Percentiles rank a stretch among this genome's conserved stretches.
Evolutionary conservation across 2,113 vertebrate genomes (phyloP).

Genomic region (Podilymbus podiceps): DNA sequence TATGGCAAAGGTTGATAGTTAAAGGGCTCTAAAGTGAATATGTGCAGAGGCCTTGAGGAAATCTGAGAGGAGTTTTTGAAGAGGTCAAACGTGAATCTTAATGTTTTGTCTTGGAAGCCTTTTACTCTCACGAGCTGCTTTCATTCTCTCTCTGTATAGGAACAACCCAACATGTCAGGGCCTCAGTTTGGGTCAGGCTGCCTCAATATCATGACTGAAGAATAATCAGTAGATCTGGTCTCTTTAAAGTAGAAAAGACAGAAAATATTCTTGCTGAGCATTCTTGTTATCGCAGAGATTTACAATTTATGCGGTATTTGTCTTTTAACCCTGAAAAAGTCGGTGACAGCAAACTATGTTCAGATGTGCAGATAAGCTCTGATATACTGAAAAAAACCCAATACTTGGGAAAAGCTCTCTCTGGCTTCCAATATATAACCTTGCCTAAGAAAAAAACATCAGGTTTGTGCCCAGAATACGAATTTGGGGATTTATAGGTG

Average conservation of each 20-base stretch:
- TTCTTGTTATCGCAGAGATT: not conserved
- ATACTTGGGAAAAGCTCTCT: not conserved
- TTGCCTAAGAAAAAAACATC: not conserved
- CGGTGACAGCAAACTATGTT: not conserved
- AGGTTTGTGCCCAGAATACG: not conserved
- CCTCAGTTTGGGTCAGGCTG: not conserved
- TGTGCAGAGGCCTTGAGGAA: not conserved
- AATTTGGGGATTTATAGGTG: not conserved
- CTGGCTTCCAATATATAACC: not conserved
- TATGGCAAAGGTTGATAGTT: not conserved
- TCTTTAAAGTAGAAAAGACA: not conserved
- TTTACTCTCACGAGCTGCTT: not conserved
- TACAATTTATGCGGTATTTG: not conserved
- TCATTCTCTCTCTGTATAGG: not conserved
- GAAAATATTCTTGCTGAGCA: not conserved
- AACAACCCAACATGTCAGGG: accelerated
- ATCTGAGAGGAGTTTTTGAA: not conserved
- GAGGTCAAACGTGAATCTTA: not conserved
- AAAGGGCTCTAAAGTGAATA: not conserved
- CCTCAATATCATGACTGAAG: not conserved
- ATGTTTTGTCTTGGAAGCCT: not conserved
- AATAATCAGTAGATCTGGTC: not conserved
- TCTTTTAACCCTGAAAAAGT: not conserved
- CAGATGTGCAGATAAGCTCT: not conserved
- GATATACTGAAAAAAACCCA: not conserved